These are phyloP conservation scores for Hydrozoanthus tunicans DNA, from an alignment of 64 coral and sea anemone species.

Conservation along the genomic window DNA sequence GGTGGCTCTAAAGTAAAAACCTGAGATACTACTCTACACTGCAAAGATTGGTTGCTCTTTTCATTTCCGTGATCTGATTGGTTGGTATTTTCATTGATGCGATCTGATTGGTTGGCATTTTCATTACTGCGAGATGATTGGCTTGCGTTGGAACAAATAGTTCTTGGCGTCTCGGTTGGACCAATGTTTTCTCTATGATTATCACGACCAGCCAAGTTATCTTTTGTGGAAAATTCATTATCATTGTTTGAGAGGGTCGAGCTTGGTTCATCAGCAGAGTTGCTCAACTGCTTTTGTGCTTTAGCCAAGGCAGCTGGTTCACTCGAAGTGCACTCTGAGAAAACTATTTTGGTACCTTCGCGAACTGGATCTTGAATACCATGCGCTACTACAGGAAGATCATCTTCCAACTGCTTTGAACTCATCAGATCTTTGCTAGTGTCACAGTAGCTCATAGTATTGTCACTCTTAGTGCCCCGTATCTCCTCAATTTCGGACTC, in stretches of 20 bases:
- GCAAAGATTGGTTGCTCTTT: not conserved
- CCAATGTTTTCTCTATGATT: not conserved
- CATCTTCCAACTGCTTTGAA: too few species aligned
- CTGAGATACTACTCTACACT: not conserved
- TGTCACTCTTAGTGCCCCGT: not conserved
- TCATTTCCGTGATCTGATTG: not conserved
- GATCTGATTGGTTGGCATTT: too few species aligned
- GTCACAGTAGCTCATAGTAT: not conserved
- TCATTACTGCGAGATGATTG: not conserved
- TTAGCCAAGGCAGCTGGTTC: too few species aligned
- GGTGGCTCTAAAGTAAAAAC: conserved; percentile 35
- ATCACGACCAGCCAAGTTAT: not conserved
- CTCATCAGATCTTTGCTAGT: too few species aligned
- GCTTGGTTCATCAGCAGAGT: too few species aligned
- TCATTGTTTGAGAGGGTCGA: not conserved
- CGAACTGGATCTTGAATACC: too few species aligned
- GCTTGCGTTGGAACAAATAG: not conserved
- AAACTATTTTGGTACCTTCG: too few species aligned
- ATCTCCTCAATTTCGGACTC: not conserved
- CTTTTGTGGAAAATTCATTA: not conserved
- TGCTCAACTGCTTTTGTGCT: too few species aligned
- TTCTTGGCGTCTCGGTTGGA: not conserved
- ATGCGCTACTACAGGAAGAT: too few species aligned
- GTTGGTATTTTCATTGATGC: not conserved
- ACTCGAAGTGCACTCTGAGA: too few species aligned